Base-by-base conservation (phyloP, 2,797 vertebrate species). In the Centropyge bicolor region DNA sequence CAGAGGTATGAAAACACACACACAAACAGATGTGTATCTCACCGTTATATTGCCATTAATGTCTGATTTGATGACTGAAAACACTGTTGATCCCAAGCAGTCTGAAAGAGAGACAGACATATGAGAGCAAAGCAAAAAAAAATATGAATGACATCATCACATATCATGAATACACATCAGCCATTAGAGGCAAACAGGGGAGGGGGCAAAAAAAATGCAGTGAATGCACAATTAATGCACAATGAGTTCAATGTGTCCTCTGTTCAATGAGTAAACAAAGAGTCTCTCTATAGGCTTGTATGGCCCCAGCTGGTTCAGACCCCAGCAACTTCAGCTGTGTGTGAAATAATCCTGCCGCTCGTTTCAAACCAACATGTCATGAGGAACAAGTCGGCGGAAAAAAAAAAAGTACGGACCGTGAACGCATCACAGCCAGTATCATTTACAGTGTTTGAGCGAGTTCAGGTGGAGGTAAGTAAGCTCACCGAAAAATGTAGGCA, bases 401-500 rank as follows among this genome's bases (percentile, higher is more conserved):
- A 31, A 31, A 31, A 31, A 31, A 31, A 13, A 80, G 38, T 20
- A 8, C 7, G n/a, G 52, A n/a, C 20, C 52, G 52, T 41, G 61
- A 31, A 31, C 27, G 27, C 27, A 31, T 31, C 27, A 31, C 27
- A 31, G 27, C 27, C 27, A 31, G 27, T 31, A 31, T 31, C 27
- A 31, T 31, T 31, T 31, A 31, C 27, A 31, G 27, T 31, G 27
- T 4, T n/a, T 5, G 12, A 27, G 10, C 9, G 70, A 63, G 40
- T 41, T 81, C 66, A 83, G 38, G 41, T 40, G 62, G 45, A 41
- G 36, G 36, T 1, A 1, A 1, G 36, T 1, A 1, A 1, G 93
- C 97, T 98, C 92, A 99, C 98, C 97, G 35, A 99, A 98, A 87
- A 99, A 99, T 0, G 95, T 76, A 12, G 98, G 98, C 24, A 99